A percentile compares a stretch with the other conserved stretches of the same genome.
These are phyloP conservation scores for Pegea sp. DNA, from an alignment of 23 tunicate species.

Conservation along the genomic window DNA sequence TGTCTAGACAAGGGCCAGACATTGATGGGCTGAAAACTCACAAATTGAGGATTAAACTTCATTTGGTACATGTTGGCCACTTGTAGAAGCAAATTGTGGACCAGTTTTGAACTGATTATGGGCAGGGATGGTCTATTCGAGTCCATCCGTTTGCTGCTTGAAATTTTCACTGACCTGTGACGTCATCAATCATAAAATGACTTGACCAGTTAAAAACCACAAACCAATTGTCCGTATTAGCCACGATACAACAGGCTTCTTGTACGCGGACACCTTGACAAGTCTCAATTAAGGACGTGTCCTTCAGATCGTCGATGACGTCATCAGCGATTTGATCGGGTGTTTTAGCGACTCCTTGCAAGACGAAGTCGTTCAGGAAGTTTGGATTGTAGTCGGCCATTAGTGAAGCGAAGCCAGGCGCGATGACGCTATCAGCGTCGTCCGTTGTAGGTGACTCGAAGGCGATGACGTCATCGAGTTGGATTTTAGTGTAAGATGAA, in stretches of 20 bases:
- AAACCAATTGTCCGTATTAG: slow-evolving; percentile 70
- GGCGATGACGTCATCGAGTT: no score
- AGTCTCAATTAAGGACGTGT: slow-evolving; percentile 38
- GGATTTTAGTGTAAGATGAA: no score
- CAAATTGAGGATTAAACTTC: slow-evolving; percentile 48
- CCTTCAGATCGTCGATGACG: slow-evolving; percentile 1
- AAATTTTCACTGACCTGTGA: slow-evolving; percentile 57
- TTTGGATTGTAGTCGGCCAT: slow-evolving; percentile 47
- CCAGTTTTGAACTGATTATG: slow-evolving; percentile 51
- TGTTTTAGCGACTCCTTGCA: slow-evolving; percentile 52
- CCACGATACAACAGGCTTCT: slow-evolving; percentile 53
- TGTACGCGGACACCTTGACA: slow-evolving; percentile 7
- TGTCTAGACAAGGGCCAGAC: background rate
- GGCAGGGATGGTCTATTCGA: slow-evolving; percentile 35
- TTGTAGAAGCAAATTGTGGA: slow-evolving; percentile 17
- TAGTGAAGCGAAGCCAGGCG: slow-evolving; percentile 17
- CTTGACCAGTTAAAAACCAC: slow-evolving; percentile 2
- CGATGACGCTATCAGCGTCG: no score
- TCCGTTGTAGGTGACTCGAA: no score
- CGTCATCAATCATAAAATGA: background rate
- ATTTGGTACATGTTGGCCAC: slow-evolving; percentile 26
- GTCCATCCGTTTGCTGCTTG: slow-evolving; percentile 58
- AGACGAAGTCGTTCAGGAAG: slow-evolving; percentile 54
- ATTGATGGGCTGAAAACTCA: slow-evolving; percentile 20
- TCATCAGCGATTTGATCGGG: slow-evolving; percentile 13